phyloP scores from a whole-genome alignment of 1,140 invertebrate species.

The Penaeus vannamei region DNA sequence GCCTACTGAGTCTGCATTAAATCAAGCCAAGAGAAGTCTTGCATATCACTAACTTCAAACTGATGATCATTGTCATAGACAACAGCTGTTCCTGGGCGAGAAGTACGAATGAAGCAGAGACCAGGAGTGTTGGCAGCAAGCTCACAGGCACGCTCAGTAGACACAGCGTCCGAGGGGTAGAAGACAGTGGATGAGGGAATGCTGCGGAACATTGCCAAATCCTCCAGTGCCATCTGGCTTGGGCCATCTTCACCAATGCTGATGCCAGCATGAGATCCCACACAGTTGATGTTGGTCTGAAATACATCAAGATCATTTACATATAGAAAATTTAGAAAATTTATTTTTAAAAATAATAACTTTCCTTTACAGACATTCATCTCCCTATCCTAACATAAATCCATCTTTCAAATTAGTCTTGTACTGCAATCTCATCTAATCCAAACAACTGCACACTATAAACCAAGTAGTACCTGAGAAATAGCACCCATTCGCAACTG shows the following conservation, averaged over 20 bases:
- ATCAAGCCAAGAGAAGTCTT: slow-evolving; percentile 67
- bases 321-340: not conserved
- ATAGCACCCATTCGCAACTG: slow-evolving; percentile 99
- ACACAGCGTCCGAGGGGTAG: slow-evolving; percentile 97
- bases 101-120: slow-evolving; percentile 96
- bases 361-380: not conserved
- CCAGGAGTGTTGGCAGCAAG: slow-evolving; percentile 96
- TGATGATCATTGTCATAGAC: slow-evolving; percentile 90
- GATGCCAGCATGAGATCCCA: slow-evolving; percentile 91
- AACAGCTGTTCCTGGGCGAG: slow-evolving; percentile 89
- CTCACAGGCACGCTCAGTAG: slow-evolving; percentile 93
- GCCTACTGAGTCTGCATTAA: not conserved
- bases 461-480: slow-evolving; percentile 76
- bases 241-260: slow-evolving; percentile 96
- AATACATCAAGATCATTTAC: not conserved
- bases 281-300: slow-evolving; percentile 96
- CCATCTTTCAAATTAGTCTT: not conserved
- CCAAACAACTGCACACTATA: not conserved
- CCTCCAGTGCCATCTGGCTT: slow-evolving; percentile 99
- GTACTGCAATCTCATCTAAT: too few species aligned
- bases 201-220: slow-evolving; percentile 94
- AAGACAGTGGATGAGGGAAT: slow-evolving; percentile 94
- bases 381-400: not conserved
- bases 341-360: not conserved
- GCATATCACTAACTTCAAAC: slow-evolving; percentile 78